phyloP scores from a whole-genome alignment of 2,113 vertebrate species.

The Pollachius pollachius region DNA sequence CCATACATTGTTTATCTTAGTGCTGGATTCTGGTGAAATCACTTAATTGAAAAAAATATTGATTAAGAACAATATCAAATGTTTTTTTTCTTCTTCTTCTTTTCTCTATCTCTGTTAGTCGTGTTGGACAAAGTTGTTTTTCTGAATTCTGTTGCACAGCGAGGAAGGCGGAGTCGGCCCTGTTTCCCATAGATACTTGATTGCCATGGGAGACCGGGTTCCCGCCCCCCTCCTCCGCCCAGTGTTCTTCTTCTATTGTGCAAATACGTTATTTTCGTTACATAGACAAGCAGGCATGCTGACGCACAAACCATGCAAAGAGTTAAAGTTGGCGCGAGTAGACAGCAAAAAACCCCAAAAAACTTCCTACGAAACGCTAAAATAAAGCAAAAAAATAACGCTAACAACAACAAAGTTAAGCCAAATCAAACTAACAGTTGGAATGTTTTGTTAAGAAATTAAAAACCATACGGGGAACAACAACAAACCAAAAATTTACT shows the following conservation, averaged over 20 bases:
- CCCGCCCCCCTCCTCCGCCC: conserved; percentile 46
- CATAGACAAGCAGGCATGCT: conserved; percentile 73
- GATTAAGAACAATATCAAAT: conserved; percentile 58
- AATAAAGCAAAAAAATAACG: not conserved
- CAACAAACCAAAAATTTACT: conserved; percentile 31
- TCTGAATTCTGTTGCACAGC: conserved; percentile 46
- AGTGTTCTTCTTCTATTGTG: conserved; percentile 59
- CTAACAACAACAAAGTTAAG: conserved; percentile 16
- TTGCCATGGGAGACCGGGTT: conserved; percentile 30
- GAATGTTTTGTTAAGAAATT: conserved; percentile 57
- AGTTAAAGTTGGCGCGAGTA: conserved; percentile 67
- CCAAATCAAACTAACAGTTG: conserved; percentile 54
- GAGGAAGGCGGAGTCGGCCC: conserved; percentile 42
- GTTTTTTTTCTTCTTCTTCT: conserved; percentile 6
- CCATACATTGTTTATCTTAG: conserved; percentile 39
- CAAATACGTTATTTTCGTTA: conserved; percentile 68
- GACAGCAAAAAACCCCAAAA: conserved; percentile 30
- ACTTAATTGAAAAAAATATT: conserved; percentile 44
- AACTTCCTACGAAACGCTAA: conserved; percentile 37
- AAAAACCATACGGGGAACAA: conserved; percentile 24
- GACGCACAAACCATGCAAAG: conserved; percentile 75
- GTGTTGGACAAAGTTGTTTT: too few relatives aligned
- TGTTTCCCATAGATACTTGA: conserved; percentile 27
- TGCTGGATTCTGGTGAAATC: conserved; percentile 56
- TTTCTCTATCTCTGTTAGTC: too few relatives aligned